Base-by-base conservation (phyloP, 2,888 invertebrate species). In the Plusia festucae region DNA sequence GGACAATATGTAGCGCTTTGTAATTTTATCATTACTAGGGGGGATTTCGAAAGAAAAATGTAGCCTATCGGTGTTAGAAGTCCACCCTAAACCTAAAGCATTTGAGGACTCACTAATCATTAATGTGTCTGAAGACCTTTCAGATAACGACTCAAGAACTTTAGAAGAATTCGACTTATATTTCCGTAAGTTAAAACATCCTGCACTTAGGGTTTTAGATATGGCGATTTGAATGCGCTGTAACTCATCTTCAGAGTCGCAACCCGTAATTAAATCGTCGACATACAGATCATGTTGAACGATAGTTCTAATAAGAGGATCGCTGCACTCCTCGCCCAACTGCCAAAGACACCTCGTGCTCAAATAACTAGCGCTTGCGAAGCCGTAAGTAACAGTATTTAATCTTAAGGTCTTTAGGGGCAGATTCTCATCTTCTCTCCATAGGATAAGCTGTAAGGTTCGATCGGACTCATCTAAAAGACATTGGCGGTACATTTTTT, bases 101-200 rank as follows among this genome's bases (percentile, higher is more conserved):
- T n/a, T n/a, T n/a, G n/a, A n/a, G n/a, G n/a, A n/a, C n/a, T n/a
- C n/a, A n/a, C n/a, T n/a, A n/a, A n/a, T n/a, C n/a, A n/a, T n/a
- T n/a, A n/a, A n/a, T n/a, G n/a, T n/a, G n/a, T n/a, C n/a, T n/a
- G n/a, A n/a, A n/a, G n/a, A n/a, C n/a, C n/a, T n/a, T n/a, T n/a
- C n/a, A n/a, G n/a, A n/a, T n/a, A n/a, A n/a, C n/a, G n/a, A n/a
- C n/a, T n/a, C n/a, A n/a, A n/a, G n/a, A n/a, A n/a, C n/a, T n/a
- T n/a, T n/a, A n/a, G 53, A 53, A 18, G 53, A 53, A 30, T 53
- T 53, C 4, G 53, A 53, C 15, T 32, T 53, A 30, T 53, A 53
- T 51, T 51, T 51, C 9, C 49, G 20, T 51, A 51, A 51, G 20
- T 51, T 51, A 51, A 51, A 51, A 18, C 32, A 32, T 8, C 30